Evolutionary conservation across 2,888 invertebrate species (phyloP).

Genomic region (Allacma fusca): DNA sequence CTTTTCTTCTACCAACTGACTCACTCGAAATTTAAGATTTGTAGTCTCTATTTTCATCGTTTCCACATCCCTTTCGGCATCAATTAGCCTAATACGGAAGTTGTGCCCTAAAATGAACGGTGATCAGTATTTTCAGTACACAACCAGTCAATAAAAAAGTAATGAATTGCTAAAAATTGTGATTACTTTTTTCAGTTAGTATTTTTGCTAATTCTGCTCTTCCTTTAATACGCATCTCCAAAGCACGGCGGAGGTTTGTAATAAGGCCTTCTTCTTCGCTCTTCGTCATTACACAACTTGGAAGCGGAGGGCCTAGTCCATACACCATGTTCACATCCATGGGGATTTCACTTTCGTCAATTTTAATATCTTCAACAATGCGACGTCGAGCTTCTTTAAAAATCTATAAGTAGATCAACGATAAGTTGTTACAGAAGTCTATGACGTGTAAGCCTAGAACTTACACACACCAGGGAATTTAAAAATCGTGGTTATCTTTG

Average conservation of each 20-base stretch:
- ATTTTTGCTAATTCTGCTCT: constrained; percentile 48
- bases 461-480: too few species aligned
- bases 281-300: constrained; percentile 74
- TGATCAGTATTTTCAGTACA: too few species aligned
- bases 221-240: constrained; percentile 56
- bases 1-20: constrained; percentile 47
- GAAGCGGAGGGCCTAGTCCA: constrained; percentile 78
- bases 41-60: constrained; percentile 49
- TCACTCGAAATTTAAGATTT: constrained; percentile 44
- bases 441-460: too few species aligned
- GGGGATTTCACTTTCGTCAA: constrained; percentile 67
- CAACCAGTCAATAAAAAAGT: too few species aligned
- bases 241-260: constrained; percentile 65
- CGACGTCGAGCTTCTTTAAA: constrained; percentile 66
- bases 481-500: too few species aligned
- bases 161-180: too few species aligned
- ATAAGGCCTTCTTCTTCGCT: constrained; percentile 74
- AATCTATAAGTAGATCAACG: constrained; percentile 63
- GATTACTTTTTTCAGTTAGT: constrained; percentile 56
- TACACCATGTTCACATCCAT: constrained; percentile 61
- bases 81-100: constrained; percentile 48
- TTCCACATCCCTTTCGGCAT: constrained; percentile 52
- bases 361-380: constrained; percentile 64
- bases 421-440: too few species aligned
- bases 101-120: constrained; percentile 52